A percentile compares a stretch with the other conserved stretches of the same genome.
Conservation (phyloP, 2,113 vertebrate species). For the Coptodon rendalli region DNA sequence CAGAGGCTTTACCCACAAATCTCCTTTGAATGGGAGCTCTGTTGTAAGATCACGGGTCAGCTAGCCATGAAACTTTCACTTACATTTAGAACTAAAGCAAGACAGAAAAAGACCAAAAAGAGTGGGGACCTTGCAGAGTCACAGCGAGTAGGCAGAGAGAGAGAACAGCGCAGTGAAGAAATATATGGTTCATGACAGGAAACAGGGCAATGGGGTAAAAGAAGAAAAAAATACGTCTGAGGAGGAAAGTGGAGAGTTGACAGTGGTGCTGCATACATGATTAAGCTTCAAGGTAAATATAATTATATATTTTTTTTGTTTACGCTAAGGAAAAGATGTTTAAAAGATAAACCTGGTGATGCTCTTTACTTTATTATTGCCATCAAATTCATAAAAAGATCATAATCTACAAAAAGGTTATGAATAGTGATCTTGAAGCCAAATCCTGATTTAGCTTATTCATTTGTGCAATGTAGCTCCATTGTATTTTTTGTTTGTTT, state of each 20-base stretch:
- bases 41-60: constrained; percentile 22
- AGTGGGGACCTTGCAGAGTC: background rate
- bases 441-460: background rate
- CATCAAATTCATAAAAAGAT: background rate
- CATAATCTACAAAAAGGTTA: background rate
- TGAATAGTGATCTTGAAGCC: background rate
- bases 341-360: background rate
- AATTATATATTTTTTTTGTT: background rate
- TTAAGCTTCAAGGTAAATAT: background rate
- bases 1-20: constrained; percentile 24
- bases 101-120: background rate
- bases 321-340: background rate
- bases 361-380: background rate
- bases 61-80: constrained; percentile 36
- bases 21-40: constrained; percentile 10
- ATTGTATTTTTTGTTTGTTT: background rate
- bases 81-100: constrained; percentile 13
- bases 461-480: background rate
- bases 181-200: constrained; percentile 31
- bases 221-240: background rate
- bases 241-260: background rate
- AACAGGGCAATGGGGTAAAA: background rate
- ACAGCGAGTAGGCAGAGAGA: background rate
- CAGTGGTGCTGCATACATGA: background rate
- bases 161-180: background rate